Evolutionary conservation across 2,797 vertebrate genomes (phyloP).

Genomic region (Tenualosa ilisha): DNA sequence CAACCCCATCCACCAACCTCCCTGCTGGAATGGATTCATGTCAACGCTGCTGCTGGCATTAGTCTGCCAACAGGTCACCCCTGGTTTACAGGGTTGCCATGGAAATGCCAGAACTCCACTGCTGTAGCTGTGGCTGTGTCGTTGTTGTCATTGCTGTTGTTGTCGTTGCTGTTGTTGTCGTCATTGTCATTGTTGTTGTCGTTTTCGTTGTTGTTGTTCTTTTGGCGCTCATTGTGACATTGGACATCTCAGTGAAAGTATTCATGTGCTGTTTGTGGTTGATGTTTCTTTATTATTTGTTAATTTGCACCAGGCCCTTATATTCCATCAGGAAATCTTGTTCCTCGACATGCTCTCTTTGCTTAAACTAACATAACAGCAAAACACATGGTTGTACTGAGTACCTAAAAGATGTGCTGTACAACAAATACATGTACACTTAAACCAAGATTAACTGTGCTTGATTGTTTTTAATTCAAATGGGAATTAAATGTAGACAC

Average conservation of each 20-base stretch:
- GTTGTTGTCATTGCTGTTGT: conserved; percentile 16
- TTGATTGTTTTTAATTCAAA: not conserved
- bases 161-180: conserved; percentile 17
- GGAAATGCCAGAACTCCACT: conserved; percentile 16
- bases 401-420: not conserved
- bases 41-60: conserved; percentile 57
- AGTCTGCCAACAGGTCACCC: conserved; percentile 36
- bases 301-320: conserved; percentile 1
- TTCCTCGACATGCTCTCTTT: not conserved
- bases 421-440: not conserved
- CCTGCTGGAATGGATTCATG: conserved; percentile 57
- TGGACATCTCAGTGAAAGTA: conserved; percentile 29
- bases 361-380: not conserved
- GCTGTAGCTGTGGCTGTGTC: conserved; percentile 17
- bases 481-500: not conserved
- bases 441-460: not conserved
- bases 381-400: not conserved
- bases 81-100: not conserved
- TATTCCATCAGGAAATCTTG: not conserved
- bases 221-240: conserved; percentile 11
- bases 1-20: conserved; percentile 24
- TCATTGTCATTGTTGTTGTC: not conserved
- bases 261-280: conserved; percentile 37
- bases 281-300: not conserved
- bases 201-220: not conserved